phyloP scores from a whole-genome alignment of 2,113 vertebrate species.

The Acrocephalus arundinaceus region DNA sequence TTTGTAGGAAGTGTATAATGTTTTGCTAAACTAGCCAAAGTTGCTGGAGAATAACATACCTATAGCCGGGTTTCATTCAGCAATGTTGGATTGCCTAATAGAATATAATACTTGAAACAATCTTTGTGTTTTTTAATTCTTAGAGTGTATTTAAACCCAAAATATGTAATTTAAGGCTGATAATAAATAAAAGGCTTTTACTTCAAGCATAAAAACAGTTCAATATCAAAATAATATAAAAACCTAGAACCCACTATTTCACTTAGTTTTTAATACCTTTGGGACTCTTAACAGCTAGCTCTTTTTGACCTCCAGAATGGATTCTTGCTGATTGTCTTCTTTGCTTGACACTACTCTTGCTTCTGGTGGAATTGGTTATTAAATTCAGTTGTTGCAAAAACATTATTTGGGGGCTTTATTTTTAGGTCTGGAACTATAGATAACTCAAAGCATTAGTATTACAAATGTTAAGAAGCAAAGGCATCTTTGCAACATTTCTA shows the following conservation, averaged over 20 bases:
- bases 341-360: background rate
- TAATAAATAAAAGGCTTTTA: background rate
- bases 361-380: background rate
- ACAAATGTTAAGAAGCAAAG: background rate
- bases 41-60: background rate
- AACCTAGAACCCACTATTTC: background rate
- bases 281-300: background rate
- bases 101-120: background rate
- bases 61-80: background rate
- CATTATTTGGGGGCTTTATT: background rate
- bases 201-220: background rate
- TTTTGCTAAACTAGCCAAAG: background rate
- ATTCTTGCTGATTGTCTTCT: background rate
- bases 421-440: background rate
- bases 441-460: background rate
- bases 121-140: background rate
- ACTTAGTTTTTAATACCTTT: background rate
- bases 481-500: background rate
- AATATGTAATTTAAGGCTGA: background rate
- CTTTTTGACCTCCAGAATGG: background rate
- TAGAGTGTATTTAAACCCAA: background rate
- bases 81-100: background rate
- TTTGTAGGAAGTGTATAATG: background rate
- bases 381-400: background rate
- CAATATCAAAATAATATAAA: background rate